phyloP scores from a whole-genome alignment of 2,888 invertebrate species.

The Caenorhabditis macrosperma region DNA sequence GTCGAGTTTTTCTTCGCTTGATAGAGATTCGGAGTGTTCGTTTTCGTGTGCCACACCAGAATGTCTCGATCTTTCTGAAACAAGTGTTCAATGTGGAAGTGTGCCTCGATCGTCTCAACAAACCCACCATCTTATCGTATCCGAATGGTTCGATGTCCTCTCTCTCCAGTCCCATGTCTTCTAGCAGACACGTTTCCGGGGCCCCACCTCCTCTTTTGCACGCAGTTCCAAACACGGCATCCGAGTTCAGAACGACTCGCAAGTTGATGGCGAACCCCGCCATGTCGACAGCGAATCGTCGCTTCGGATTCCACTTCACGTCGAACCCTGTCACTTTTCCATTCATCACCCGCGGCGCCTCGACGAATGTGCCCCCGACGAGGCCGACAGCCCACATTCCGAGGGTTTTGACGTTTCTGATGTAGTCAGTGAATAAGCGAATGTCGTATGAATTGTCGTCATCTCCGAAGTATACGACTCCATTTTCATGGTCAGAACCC shows the following conservation, averaged over 20 bases:
- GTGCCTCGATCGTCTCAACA: too few species aligned
- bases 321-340: constrained; percentile 69
- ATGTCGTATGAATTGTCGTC: constrained; percentile 68
- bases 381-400: constrained; percentile 69
- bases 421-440: constrained; percentile 62
- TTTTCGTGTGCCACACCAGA: constrained; percentile 66
- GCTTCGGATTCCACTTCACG: constrained; percentile 67
- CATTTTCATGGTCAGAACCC: constrained; percentile 36
- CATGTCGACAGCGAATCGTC: constrained; percentile 74
- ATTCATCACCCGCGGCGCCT: constrained; percentile 67
- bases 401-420: constrained; percentile 61
- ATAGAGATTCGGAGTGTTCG: constrained; percentile 46
- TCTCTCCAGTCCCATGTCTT: constrained; percentile 65
- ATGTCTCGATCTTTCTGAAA: constrained; percentile 61
- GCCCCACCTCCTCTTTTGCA: constrained; percentile 69
- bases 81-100: too few species aligned
- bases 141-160: constrained; percentile 73
- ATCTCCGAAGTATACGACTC: constrained; percentile 67
- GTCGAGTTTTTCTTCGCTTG: constrained; percentile 40
- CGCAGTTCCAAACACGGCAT: constrained; percentile 60
- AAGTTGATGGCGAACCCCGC: constrained; percentile 73
- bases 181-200: constrained; percentile 73
- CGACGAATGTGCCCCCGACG: constrained; percentile 71
- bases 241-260: constrained; percentile 58
- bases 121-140: constrained; percentile 44